A percentile compares a stretch with the other conserved stretches of the same genome.
Conservation (phyloP, 92 coral and sea anemone genomes). For the Zoanthus gigantus region DNA sequence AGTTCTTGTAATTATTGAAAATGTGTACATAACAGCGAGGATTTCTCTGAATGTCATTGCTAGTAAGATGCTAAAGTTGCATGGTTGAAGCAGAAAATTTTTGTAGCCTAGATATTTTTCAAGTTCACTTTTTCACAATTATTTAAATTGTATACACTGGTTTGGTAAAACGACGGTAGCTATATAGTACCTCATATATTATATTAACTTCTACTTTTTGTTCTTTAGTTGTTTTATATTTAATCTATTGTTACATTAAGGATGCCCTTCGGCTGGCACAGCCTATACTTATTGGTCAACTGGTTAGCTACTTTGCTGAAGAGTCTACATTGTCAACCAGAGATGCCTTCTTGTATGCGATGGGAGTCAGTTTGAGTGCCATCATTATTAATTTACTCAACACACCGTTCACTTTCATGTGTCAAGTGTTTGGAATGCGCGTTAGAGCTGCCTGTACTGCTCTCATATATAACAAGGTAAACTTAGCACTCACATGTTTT, state of each 20-base stretch:
- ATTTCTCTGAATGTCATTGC: no score
- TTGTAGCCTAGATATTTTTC: no score
- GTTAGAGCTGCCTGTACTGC: constrained; percentile 68
- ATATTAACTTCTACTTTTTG: neutral
- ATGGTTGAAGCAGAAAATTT: no score
- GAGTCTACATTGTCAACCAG: constrained; percentile 57
- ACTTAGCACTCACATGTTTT: neutral
- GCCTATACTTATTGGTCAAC: constrained; percentile 63
- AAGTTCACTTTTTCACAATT: no score
- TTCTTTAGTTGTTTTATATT: neutral
- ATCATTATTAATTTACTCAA: constrained; percentile 59
- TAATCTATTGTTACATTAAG: constrained; percentile 13
- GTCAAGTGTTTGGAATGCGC: constrained; percentile 72
- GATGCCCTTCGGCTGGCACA: constrained; percentile 63
- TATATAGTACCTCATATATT: no score
- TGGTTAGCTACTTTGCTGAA: constrained; percentile 64
- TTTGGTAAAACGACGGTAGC: no score
- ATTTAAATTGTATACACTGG: no score
- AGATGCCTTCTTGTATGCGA: constrained; percentile 62
- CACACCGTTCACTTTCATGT: constrained; percentile 66
- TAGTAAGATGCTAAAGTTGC: no score
- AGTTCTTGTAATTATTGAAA: no score
- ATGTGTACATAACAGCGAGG: no score
- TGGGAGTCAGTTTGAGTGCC: constrained; percentile 65
- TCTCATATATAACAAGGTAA: constrained; percentile 67